Conservation (phyloP, 2,888 invertebrate genomes). For the Heteropelma amictum region DNA sequence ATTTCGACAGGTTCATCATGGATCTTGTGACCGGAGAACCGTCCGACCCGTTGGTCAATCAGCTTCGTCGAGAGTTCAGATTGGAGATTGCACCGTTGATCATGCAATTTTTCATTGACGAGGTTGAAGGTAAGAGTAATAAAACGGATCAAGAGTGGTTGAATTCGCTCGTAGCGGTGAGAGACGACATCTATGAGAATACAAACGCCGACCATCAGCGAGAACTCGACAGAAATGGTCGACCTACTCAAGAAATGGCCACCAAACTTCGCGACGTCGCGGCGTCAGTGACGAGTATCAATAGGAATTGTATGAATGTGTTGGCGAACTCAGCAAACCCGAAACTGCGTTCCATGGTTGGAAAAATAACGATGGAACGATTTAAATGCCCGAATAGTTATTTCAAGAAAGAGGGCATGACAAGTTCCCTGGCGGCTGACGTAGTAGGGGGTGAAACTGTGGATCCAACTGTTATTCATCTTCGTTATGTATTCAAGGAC, state of each 20-base stretch:
- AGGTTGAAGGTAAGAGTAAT: neutral
- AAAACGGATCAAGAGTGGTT: constrained; percentile 9
- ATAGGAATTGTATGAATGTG: neutral
- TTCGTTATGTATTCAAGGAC: neutral
- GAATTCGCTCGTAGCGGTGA: neutral
- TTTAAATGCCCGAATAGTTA: no score
- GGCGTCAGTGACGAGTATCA: neutral
- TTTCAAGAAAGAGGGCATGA: no score
- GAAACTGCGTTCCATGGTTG: no score
- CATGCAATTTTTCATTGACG: neutral
- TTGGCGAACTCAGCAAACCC: neutral
- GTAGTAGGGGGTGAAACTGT: constrained; percentile 16
- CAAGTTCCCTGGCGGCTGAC: neutral
- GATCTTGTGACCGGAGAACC: neutral
- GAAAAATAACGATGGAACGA: neutral
- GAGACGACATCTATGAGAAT: neutral
- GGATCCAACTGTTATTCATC: neutral
- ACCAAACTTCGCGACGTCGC: constrained; percentile 5
- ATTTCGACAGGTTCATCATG: neutral
- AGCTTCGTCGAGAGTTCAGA: constrained; percentile 2
- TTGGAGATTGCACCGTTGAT: neutral
- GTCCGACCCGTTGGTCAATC: neutral
- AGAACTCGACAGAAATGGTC: neutral
- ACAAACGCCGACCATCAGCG: neutral
- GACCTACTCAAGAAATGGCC: neutral